Percentiles rank a stretch among this genome's conserved stretches.
phyloP scores from a whole-genome alignment of 2,113 vertebrate genomes.

The Planiliza haematocheilus region DNA sequence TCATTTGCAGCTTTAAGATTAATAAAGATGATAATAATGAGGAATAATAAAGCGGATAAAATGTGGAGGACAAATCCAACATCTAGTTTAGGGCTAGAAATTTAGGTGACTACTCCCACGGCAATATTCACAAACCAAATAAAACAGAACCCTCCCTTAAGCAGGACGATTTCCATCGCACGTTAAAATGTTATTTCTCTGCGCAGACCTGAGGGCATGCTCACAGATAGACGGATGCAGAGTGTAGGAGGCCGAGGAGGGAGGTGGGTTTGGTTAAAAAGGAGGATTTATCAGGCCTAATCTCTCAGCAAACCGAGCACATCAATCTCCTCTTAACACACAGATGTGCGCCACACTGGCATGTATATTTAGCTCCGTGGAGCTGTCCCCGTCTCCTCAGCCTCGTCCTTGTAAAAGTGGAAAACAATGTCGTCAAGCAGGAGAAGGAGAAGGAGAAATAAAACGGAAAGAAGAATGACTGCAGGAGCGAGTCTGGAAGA shows the following conservation, averaged over 20 bases:
- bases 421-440: conserved; percentile 58
- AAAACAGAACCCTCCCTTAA: no score
- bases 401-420: conserved; percentile 38
- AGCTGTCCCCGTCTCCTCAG: conserved; percentile 18
- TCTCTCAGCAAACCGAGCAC: conserved; percentile 72
- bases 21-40: no score
- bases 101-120: no score
- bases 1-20: no score
- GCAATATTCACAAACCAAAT: no score
- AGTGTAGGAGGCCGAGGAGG: conserved; percentile 37
- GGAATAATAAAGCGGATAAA: no score
- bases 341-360: conserved; percentile 27
- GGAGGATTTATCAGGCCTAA: conserved; percentile 77
- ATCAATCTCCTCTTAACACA: conserved; percentile 67
- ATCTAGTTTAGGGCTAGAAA: no score
- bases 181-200: neutral
- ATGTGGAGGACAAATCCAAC: no score
- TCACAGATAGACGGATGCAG: conserved; percentile 7
- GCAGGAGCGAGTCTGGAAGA: conserved; percentile 57
- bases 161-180: no score
- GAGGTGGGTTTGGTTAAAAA: conserved; percentile 48
- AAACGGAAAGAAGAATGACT: conserved; percentile 36
- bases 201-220: conserved; percentile 24
- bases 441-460: conserved; percentile 30
- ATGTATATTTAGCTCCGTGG: conserved; percentile 76